phyloP scores from a whole-genome alignment of 2,113 vertebrate species.

The Willisornis vidua region DNA sequence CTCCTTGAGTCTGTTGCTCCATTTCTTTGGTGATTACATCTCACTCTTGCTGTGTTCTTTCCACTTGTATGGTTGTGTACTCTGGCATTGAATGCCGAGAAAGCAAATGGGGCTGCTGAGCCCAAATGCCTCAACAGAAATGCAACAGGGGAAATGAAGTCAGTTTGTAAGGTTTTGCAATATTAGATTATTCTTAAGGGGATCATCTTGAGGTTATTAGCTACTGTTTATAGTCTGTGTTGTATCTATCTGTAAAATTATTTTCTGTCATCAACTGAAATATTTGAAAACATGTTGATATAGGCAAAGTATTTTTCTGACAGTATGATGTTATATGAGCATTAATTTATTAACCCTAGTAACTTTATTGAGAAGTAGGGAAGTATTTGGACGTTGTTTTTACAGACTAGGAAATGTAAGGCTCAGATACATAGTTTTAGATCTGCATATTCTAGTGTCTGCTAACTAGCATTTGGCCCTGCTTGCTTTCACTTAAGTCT shows the following conservation, averaged over 20 bases:
- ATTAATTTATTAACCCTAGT: neutral
- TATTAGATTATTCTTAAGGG: neutral
- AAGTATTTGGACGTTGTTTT: neutral
- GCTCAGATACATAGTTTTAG: neutral
- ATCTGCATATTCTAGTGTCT: neutral
- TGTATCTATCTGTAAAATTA: neutral
- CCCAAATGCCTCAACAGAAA: neutral
- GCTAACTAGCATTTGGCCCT: neutral
- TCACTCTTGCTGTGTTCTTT: neutral
- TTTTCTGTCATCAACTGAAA: neutral
- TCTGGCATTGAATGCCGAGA: neutral
- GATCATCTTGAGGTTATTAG: neutral
- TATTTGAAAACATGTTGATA: neutral
- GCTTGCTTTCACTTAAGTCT: neutral
- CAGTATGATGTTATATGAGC: neutral
- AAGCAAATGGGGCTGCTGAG: neutral
- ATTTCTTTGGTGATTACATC: constrained; percentile 18
- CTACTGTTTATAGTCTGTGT: neutral
- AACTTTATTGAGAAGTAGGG: neutral
- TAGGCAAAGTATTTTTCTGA: neutral
- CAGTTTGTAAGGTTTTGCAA: neutral
- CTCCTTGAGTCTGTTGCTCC: neutral
- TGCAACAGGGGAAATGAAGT: neutral
- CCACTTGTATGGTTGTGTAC: neutral
- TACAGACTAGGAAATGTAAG: neutral